These are phyloP conservation scores for Physella acuta DNA, from an alignment of 1,140 invertebrate species.

Conservation along the genomic window DNA sequence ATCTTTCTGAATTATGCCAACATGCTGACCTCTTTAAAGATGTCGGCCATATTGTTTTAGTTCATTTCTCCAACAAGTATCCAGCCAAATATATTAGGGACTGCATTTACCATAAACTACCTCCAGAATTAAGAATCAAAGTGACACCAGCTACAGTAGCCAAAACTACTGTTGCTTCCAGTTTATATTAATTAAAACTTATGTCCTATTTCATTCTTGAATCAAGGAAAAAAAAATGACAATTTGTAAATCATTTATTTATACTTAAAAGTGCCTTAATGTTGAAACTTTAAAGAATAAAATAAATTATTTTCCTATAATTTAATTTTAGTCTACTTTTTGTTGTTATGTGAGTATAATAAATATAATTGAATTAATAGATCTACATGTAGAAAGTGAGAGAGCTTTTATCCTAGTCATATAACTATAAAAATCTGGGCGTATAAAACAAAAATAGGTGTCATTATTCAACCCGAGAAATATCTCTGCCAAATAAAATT, in stretches of 20 bases:
- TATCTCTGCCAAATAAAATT: conserved; percentile 56
- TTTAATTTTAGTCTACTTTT: too few relatives aligned
- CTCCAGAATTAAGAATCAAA: conserved; percentile 33
- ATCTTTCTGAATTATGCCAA: conserved; percentile 40
- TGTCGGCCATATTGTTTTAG: conserved; percentile 38
- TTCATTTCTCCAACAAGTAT: conserved; percentile 50
- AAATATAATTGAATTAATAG: too few relatives aligned
- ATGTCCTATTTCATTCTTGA: too few relatives aligned
- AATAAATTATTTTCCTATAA: too few relatives aligned
- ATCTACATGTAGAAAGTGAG: too few relatives aligned
- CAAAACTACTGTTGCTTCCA: conserved; percentile 24
- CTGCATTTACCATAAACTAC: conserved; percentile 28
- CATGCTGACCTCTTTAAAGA: conserved; percentile 42
- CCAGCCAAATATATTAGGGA: conserved; percentile 32
- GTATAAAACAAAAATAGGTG: background rate
- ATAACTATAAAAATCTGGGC: too few relatives aligned
- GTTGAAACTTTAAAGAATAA: too few relatives aligned
- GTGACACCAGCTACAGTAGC: conserved; percentile 36
- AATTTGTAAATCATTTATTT: too few relatives aligned
- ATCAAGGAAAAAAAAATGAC: too few relatives aligned
- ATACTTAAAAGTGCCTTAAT: too few relatives aligned
- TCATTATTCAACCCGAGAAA: conserved; percentile 49
- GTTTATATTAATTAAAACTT: background rate
- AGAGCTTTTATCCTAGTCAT: too few relatives aligned
- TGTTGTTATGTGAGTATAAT: too few relatives aligned